These are phyloP conservation scores for Clytia hemisphaerica DNA, from an alignment of 30 jellyfish, hydroid and myxozoan genomes.

Conservation along the genomic window DNA sequence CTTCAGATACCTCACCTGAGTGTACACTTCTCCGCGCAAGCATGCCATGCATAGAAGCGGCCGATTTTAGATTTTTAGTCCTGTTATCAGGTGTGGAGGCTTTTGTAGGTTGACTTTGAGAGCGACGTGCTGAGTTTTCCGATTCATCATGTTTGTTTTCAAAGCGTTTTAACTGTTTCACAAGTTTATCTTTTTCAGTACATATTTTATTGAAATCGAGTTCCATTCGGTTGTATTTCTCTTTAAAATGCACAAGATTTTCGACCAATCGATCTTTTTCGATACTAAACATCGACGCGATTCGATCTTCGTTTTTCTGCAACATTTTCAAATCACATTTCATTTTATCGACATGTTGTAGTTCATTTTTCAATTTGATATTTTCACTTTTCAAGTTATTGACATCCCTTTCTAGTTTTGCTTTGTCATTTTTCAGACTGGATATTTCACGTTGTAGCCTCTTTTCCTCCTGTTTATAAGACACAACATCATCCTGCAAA, in stretches of 20 bases:
- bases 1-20: conserved; percentile 84
- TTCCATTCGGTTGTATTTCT: conserved; percentile 63
- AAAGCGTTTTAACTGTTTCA: conserved; percentile 67
- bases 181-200: conserved; percentile 70
- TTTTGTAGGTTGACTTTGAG: conserved; percentile 54
- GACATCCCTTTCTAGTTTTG: conserved; percentile 89
- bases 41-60: conserved; percentile 36
- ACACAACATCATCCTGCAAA: conserved; percentile 67
- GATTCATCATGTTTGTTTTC: conserved; percentile 32
- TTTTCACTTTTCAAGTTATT: conserved; percentile 78
- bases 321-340: conserved; percentile 61
- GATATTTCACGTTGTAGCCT: conserved; percentile 81
- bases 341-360: conserved; percentile 74
- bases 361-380: conserved; percentile 73
- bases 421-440: conserved; percentile 63
- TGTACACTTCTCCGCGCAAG: conserved; percentile 61
- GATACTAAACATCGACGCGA: conserved; percentile 51
- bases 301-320: conserved; percentile 89
- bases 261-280: conserved; percentile 72
- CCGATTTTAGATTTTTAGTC: conserved; percentile 24
- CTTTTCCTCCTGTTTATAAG: conserved; percentile 86
- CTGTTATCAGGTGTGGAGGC: conserved; percentile 49
- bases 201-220: conserved; percentile 57
- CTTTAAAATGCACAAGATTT: conserved; percentile 49
- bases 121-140: conserved; percentile 26